phyloP scores from a whole-genome alignment of 2,797 vertebrate genomes.

The Lagocephalus sceleratus region DNA sequence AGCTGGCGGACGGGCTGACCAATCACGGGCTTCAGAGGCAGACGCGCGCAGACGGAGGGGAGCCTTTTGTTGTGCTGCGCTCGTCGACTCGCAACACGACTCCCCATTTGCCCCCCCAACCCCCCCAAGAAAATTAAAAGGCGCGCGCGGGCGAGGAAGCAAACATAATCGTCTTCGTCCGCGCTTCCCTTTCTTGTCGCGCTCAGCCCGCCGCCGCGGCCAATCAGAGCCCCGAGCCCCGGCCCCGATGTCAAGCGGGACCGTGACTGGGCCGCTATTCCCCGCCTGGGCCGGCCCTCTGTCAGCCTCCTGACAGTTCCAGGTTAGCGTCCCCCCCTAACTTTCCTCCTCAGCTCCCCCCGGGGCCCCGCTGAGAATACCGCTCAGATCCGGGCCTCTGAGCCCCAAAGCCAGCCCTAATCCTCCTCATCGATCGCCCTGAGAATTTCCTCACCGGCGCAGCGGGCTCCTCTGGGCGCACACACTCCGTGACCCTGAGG shows the following conservation, averaged over 20 bases:
- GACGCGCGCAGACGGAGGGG: constrained; percentile 48
- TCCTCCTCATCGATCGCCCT: constrained; percentile 81
- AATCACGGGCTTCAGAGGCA: constrained; percentile 70
- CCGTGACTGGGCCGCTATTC: constrained; percentile 56
- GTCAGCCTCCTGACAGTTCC: constrained; percentile 79
- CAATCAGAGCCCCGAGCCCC: constrained; percentile 31
- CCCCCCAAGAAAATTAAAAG: constrained; percentile 56
- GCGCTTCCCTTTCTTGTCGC: constrained; percentile 31
- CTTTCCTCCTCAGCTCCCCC: constrained; percentile 68
- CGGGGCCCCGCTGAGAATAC: constrained; percentile 73
- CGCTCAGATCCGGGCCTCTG: constrained; percentile 79
- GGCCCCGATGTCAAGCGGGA: constrained; percentile 61
- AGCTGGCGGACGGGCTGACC: constrained; percentile 74
- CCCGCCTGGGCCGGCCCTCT: constrained; percentile 62
- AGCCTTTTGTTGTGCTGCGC: constrained; percentile 64
- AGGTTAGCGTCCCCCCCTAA: constrained; percentile 75
- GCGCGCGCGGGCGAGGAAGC: constrained; percentile 38
- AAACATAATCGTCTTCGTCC: constrained; percentile 35
- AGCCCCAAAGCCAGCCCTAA: constrained; percentile 82
- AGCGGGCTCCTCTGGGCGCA: constrained; percentile 60
- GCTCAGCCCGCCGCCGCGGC: constrained; percentile 4
- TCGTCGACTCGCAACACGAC: constrained; percentile 65
- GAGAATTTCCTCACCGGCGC: constrained; percentile 80
- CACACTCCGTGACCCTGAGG: constrained; percentile 57
- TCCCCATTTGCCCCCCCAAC: constrained; percentile 45